Evolutionary conservation across 2,113 vertebrate genomes (phyloP), one percentile per base, ranked within the genome.

Genomic region (Planiliza haematocheilus): DNA sequence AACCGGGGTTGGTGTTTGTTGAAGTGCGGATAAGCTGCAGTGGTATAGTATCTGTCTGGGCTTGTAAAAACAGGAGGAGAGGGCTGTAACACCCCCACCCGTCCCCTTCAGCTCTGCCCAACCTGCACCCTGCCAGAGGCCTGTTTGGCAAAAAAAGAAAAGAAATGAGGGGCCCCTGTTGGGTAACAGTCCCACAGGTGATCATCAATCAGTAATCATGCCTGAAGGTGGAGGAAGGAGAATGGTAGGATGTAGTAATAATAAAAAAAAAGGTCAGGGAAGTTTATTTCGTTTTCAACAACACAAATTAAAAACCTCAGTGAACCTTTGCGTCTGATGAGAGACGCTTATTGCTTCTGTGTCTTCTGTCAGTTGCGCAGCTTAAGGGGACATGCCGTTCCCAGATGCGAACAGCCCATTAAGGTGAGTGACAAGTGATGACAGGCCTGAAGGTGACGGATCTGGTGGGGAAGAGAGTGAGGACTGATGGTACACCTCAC

Each of bases 331-430:
- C 17, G 21, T 16, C 36, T 48, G 39, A 10, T 21, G 45, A 21
- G 58, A 51, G 42, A 71, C 6, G 10, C 49, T 36, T 4, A 6
- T 10, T 39, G 46, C 52, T 57, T 51, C 17, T 62, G 66, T 58
- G 24, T 42, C 52, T 58, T 62, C 34, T 53, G 43, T 57, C 21
- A 52, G 18, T 16, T 52, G 14, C 18, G 48, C 12, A 13, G 52
- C 52, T 50, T 66, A 20, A 58, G 75, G 63, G 18, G 10, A 57
- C 17, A 72, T 56, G 57, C 36, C 2, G 17, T 53, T 66, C 64
- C 58, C 62, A 74, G 71, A 34, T 71, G 57, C 42, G 68, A 79
- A 72, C 56, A 57, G 18, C 36, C 64, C 56, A 68, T 64, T 65
- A 24, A 18, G 49, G 42, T 39, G 39, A 82, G 66, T 3, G 3